phyloP scores from a whole-genome alignment of 1,140 invertebrate species.

The Cotesia typhae region DNA sequence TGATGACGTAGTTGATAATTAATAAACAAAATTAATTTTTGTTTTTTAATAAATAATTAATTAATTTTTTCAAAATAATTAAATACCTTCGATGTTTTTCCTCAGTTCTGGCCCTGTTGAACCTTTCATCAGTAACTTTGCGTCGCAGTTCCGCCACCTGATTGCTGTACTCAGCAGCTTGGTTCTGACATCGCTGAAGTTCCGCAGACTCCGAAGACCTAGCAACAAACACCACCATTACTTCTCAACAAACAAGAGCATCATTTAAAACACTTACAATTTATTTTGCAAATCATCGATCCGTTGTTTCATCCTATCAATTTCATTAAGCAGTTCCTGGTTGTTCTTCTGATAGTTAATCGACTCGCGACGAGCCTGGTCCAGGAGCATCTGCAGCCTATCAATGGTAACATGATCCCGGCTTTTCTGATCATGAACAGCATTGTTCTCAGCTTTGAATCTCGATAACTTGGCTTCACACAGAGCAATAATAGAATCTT shows the following conservation, averaged over 20 bases:
- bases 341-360: slow-evolving; percentile 64
- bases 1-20: too few species aligned
- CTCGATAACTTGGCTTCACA: slow-evolving; percentile 60
- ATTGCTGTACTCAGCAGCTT: slow-evolving; percentile 66
- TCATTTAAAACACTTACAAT: slow-evolving; percentile 63
- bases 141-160: slow-evolving; percentile 67
- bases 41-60: too few species aligned
- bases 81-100: slow-evolving; percentile 57
- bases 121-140: slow-evolving; percentile 68
- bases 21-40: too few species aligned
- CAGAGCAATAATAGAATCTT: slow-evolving; percentile 55
- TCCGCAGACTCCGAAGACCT: slow-evolving; percentile 64
- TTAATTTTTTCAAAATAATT: too few species aligned
- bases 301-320: slow-evolving; percentile 61
- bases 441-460: slow-evolving; percentile 56
- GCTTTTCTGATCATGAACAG: slow-evolving; percentile 60
- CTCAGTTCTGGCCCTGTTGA: slow-evolving; percentile 57
- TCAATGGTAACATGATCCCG: slow-evolving; percentile 63
- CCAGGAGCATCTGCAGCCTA: slow-evolving; percentile 65
- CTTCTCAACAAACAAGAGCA: slow-evolving; percentile 1
- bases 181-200: slow-evolving; percentile 66
- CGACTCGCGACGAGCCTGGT: slow-evolving; percentile 65
- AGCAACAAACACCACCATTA: slow-evolving; percentile 7
- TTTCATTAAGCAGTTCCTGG: slow-evolving; percentile 66
- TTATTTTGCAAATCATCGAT: slow-evolving; percentile 63